Base-by-base conservation (phyloP, 30 jellyfish, hydroid and myxozoan species). In the Hydractinia echinata region DNA sequence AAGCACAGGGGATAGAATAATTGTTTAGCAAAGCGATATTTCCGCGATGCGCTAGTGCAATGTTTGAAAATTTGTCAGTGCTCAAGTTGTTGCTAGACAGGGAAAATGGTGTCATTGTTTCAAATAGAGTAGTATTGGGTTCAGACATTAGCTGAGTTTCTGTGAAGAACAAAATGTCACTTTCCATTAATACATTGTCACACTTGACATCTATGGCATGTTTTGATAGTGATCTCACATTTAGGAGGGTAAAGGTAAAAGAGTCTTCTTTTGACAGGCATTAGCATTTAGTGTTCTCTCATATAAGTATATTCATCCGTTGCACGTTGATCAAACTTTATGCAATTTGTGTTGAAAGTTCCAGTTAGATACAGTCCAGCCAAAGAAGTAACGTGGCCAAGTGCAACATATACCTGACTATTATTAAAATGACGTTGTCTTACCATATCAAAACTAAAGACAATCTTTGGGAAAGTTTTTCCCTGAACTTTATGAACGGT, bases 191-290 rank as follows among this genome's bases (percentile, higher is more conserved):
- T 10, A 67, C 8, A 9, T 20, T 19, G 77, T 67, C 77, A 9
- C 44, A 7, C 14, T 8, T 53, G 52, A 76, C 54, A 56, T 76
- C 84, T 11, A 76, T n/a, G 72, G 84, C 84, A 76, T 76, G 84
- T 39, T 53, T 76, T 54, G 14, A 14, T 8, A 76, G 51, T 9
- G 84, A 76, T 51, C 84, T 51, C 49, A 76, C 84, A 76, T 76
- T 76, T 7, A 76, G 77, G 8, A 67, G 48, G 10, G 48, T n/a
- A 67, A 10, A 67, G 10, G 44, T 56, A 10, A 67, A 9, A 20
- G 48, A 10, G 8, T 67, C 44, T 8, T 67, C 48, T 19, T 67
- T 67, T 19, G 13, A 10, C 48, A 10, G 77, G 14, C 19, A 9
- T 44, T 13, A 67, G 77, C 10, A 8, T 67, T 10, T 8, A 10